Base-by-base conservation (phyloP, 2,797 vertebrate species). In the Sebastes umbrosus region DNA sequence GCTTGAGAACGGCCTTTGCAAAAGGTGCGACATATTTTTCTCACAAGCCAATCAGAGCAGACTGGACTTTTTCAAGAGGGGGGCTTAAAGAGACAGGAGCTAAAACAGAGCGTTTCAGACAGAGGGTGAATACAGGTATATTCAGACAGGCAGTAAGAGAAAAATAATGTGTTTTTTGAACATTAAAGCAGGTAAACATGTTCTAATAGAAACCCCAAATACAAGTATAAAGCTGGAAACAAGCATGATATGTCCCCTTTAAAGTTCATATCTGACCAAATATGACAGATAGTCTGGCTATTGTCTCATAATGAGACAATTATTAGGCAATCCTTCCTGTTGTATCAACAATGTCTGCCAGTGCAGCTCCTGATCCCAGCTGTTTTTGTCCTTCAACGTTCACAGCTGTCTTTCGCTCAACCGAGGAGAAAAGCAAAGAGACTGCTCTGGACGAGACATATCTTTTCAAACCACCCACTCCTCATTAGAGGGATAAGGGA, bases 361-460 rank as follows among this genome's bases (percentile, higher is more conserved):
- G 60, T 43, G 16, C 55, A 69, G 84, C 74, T 50, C 65, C 25
- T 14, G 52, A 24, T 83, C 75, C 84, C 94, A 95, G 94, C 92
- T 96, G 95, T 92, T 95, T 93, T 89, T 88, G 73, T 92, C 82
- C 85, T 91, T 93, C 72, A 86, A 24, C 31, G 20, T 70, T 82
- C 87, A 88, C 89, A 91, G 86, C 81, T 89, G 89, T 83, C 71
- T 60, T 75, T 84, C 55, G 59, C 75, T 80, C 54, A 18, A 22
- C 60, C 11, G 0, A 54, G 71, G 20, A 66, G 68, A 22, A 64
- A 85, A 70, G 25, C 70, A 46, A 62, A 73, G 75, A 46, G 22
- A 27, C 27, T 16, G 20, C 62, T 65, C 57, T 39, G 77, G 46
- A 64, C 9, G 4, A 64, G 72, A 59, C 25, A 68, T 70, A 39